These are phyloP conservation scores for Gonocerus acuteangulatus DNA, from an alignment of 2,888 invertebrate genomes.

Conservation along the genomic window DNA sequence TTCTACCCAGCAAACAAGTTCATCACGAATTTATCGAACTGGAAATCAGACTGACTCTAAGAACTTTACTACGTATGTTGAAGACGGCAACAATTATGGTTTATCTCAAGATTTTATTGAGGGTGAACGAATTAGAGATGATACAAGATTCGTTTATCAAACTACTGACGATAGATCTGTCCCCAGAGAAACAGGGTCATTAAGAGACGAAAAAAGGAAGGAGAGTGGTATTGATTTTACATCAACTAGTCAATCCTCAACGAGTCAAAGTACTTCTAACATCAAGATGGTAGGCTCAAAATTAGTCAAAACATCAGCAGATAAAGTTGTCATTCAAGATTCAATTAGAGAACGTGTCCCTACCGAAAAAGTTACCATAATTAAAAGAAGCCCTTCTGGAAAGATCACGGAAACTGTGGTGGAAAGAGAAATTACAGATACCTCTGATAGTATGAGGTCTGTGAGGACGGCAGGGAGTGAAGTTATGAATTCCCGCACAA, in stretches of 20 bases:
- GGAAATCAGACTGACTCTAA: too few species aligned
- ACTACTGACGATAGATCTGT: too few species aligned
- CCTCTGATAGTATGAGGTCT: neutral
- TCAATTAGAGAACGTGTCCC: neutral
- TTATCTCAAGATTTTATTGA: too few species aligned
- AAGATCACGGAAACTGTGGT: slow-evolving; percentile 4
- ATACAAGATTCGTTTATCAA: too few species aligned
- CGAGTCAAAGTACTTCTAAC: neutral
- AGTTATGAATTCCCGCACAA: too few species aligned
- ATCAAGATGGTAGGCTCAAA: neutral
- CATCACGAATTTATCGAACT: too few species aligned
- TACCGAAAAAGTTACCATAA: slow-evolving; percentile 4
- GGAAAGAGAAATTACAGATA: neutral
- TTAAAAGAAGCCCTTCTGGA: slow-evolving; percentile 7
- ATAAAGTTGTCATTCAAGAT: neutral
- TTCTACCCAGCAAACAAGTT: too few species aligned
- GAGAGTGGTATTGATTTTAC: neutral
- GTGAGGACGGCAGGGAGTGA: neutral
- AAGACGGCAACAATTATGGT: too few species aligned
- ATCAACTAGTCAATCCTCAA: slow-evolving; percentile 1
- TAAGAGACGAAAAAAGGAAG: neutral
- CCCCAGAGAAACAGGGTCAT: too few species aligned
- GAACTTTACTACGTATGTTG: too few species aligned
- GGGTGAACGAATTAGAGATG: too few species aligned
- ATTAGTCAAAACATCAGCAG: neutral